phyloP scores from a whole-genome alignment of 1,140 invertebrate species.

The Tachypleus tridentatus region DNA sequence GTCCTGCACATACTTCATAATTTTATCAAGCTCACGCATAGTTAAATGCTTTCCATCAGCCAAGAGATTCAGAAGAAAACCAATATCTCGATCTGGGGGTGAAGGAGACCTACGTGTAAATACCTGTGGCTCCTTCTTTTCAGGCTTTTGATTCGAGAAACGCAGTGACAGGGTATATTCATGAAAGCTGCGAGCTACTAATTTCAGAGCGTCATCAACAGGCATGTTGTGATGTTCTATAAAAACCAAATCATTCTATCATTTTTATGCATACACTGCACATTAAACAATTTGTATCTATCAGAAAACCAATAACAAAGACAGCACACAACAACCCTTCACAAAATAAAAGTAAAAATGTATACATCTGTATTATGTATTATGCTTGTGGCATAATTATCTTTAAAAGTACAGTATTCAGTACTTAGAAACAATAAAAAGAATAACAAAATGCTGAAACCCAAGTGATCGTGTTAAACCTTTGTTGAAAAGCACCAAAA shows the following conservation, averaged over 20 bases:
- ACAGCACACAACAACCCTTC: too few relatives aligned
- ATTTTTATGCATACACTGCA: too few relatives aligned
- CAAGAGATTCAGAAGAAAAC: constrained; percentile 61
- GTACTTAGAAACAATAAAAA: too few relatives aligned
- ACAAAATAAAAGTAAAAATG: too few relatives aligned
- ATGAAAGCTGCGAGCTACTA: constrained; percentile 65
- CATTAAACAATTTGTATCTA: too few relatives aligned
- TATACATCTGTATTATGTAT: too few relatives aligned
- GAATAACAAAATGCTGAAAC: too few relatives aligned
- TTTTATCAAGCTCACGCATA: constrained; percentile 61
- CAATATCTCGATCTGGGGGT: constrained; percentile 23
- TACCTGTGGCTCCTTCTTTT: neutral
- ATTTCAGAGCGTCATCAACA: constrained; percentile 68
- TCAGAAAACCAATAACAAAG: too few relatives aligned
- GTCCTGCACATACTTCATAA: constrained; percentile 56
- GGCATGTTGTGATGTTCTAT: constrained; percentile 89
- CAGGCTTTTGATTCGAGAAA: constrained; percentile 7
- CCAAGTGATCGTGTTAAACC: too few relatives aligned
- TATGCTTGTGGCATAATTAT: too few relatives aligned
- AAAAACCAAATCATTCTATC: constrained; percentile 3
- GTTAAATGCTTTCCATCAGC: constrained; percentile 64
- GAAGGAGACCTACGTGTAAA: neutral
- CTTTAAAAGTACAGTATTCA: too few relatives aligned
- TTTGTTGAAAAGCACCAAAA: too few relatives aligned
- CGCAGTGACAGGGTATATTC: constrained; percentile 45